phyloP scores from a whole-genome alignment of 2,113 vertebrate species.

The Siniperca knerii region DNA sequence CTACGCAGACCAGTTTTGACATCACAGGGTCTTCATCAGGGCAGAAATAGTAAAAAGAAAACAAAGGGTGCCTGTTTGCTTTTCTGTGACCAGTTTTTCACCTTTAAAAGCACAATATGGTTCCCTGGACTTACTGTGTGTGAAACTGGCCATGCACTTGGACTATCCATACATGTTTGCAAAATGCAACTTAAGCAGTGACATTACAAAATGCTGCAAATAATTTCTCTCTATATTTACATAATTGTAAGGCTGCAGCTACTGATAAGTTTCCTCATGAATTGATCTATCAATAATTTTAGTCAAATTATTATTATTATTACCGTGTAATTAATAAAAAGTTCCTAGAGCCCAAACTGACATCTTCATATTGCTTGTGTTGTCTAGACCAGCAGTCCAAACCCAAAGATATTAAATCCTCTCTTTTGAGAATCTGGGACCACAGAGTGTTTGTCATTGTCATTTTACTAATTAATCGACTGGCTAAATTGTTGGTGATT shows the following conservation, averaged over 20 bases:
- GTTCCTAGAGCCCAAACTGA: not conserved
- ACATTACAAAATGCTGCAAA: not conserved
- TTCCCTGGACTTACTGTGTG: not conserved
- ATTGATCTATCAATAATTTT: too few relatives aligned
- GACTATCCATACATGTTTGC: not conserved
- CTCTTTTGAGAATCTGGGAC: too few relatives aligned
- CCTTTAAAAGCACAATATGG: not conserved
- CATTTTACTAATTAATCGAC: not conserved
- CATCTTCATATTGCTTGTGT: not conserved
- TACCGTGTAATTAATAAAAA: not conserved
- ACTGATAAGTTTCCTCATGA: not conserved
- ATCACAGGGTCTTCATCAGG: not conserved
- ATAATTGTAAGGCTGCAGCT: not conserved
- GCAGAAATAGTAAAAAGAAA: not conserved
- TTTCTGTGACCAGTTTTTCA: too few relatives aligned
- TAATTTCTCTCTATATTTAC: not conserved
- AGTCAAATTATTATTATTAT: too few relatives aligned
- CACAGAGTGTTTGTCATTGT: too few relatives aligned
- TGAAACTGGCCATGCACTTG: not conserved
- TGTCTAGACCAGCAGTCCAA: not conserved
- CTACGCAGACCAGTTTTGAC: not conserved
- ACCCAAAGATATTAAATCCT: not conserved
- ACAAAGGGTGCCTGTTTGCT: not conserved
- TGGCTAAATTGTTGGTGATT: too few relatives aligned
- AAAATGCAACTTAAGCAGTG: not conserved